These are phyloP conservation scores for Melanotus villosus DNA, from an alignment of 2,888 invertebrate species.

Conservation along the genomic window DNA sequence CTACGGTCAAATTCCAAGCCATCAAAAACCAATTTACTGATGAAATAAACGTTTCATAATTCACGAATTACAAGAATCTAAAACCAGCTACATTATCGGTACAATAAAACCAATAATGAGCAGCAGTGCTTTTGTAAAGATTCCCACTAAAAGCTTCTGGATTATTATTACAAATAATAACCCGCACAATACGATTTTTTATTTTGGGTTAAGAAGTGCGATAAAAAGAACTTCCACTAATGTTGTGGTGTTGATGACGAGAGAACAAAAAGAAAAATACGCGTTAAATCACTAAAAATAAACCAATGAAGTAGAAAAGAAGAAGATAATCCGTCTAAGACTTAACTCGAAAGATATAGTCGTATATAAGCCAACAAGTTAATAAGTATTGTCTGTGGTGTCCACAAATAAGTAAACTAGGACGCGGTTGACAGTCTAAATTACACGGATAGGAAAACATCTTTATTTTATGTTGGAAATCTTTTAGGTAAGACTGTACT, in stretches of 20 bases:
- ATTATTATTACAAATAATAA: neutral
- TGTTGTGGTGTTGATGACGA: neutral
- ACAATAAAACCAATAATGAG: neutral
- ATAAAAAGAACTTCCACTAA: neutral
- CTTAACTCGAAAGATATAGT: neutral
- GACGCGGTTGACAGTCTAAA: too few relatives aligned
- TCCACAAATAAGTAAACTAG: too few relatives aligned
- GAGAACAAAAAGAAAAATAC: neutral
- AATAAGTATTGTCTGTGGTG: too few relatives aligned
- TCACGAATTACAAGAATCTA: too few relatives aligned
- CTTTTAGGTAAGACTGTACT: too few relatives aligned
- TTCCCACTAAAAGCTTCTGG: neutral
- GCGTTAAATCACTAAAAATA: conserved; percentile 15
- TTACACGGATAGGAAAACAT: too few relatives aligned
- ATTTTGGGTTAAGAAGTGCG: neutral
- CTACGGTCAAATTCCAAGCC: too few relatives aligned
- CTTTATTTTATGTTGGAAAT: too few relatives aligned
- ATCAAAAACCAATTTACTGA: too few relatives aligned
- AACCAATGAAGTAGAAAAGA: neutral
- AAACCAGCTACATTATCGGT: too few relatives aligned
- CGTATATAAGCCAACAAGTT: too few relatives aligned
- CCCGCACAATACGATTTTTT: neutral
- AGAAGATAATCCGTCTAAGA: neutral
- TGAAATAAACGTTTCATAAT: too few relatives aligned
- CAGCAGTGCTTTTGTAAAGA: neutral